These are phyloP conservation scores for Chascanopsetta lugubris DNA, from an alignment of 2,113 vertebrate genomes.

Conservation along the genomic window DNA sequence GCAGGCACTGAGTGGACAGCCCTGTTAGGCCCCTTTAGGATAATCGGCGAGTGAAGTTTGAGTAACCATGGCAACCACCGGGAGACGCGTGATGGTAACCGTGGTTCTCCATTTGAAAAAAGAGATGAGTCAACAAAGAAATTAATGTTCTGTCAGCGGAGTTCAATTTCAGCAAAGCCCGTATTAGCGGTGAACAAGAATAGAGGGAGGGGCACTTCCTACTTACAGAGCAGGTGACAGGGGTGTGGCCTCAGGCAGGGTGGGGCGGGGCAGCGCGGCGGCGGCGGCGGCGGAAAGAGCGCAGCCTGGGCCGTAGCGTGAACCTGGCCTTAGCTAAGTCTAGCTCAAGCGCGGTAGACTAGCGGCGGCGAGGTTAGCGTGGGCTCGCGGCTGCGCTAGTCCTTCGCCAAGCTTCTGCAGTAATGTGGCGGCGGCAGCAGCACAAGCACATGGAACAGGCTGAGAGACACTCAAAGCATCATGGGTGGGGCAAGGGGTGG, in stretches of 20 bases:
- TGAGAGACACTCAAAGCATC: slow-evolving; percentile 99
- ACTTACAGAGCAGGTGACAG: slow-evolving; percentile 98
- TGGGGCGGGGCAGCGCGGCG: slow-evolving; percentile 58
- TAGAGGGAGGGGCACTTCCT: slow-evolving; percentile 90
- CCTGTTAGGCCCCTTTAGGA: slow-evolving; percentile 86
- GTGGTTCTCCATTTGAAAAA: slow-evolving; percentile 58
- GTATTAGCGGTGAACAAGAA: slow-evolving; percentile 77
- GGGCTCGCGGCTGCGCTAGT: slow-evolving; percentile 90
- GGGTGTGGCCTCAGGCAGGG: slow-evolving; percentile 94
- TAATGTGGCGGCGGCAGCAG: slow-evolving; percentile 86
- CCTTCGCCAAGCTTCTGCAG: slow-evolving; percentile 97
- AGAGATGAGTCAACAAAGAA: slow-evolving; percentile 1
- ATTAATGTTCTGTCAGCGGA: slow-evolving; percentile 31
- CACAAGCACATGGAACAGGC: slow-evolving; percentile 97
- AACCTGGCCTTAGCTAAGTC: slow-evolving; percentile 70
- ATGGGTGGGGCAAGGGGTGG: slow-evolving; percentile 88
- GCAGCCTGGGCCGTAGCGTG: slow-evolving; percentile 67
- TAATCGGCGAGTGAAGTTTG: slow-evolving; percentile 25
- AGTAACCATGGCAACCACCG: slow-evolving; percentile 73
- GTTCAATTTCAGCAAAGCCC: slow-evolving; percentile 62
- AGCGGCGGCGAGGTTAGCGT: slow-evolving; percentile 58
- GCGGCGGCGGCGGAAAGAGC: slow-evolving; percentile 41
- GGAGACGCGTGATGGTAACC: slow-evolving; percentile 51
- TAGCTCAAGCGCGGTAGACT: slow-evolving; percentile 70
- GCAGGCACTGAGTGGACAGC: slow-evolving; percentile 95